Conservation (phyloP, 2,797 vertebrate species). For the Acomys russatus region DNA sequence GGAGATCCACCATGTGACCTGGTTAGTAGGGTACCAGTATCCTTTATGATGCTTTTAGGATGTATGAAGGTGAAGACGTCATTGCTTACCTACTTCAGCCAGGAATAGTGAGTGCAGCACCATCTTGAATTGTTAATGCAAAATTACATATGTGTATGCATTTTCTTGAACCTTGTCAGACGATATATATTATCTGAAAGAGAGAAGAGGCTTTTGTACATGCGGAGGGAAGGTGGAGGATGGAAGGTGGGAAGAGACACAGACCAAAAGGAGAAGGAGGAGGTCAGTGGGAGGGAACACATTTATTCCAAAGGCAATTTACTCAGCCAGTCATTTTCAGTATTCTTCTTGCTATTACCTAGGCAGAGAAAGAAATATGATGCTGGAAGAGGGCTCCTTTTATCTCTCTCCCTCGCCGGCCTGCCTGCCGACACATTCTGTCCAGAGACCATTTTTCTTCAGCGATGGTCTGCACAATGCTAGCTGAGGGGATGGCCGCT, state of each 20-base stretch:
- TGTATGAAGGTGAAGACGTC: neutral
- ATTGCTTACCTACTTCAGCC: neutral
- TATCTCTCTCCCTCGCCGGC: slow-evolving; percentile 34
- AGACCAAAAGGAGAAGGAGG: neutral
- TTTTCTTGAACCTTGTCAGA: neutral
- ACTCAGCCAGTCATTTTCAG: slow-evolving; percentile 52
- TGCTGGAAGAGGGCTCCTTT: neutral
- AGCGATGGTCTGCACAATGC: neutral
- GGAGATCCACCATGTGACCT: neutral
- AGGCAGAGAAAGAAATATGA: slow-evolving; percentile 59
- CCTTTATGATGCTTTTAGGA: neutral
- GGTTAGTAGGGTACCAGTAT: neutral
- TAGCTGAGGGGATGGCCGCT: neutral
- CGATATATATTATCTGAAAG: neutral
- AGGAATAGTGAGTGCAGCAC: neutral
- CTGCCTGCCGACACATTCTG: neutral
- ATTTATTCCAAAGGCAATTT: slow-evolving; percentile 60
- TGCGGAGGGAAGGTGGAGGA: neutral
- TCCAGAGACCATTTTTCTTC: slow-evolving; percentile 38
- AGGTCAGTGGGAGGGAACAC: neutral
- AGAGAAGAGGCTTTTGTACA: neutral
- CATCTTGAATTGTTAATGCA: neutral
- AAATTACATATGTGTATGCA: neutral
- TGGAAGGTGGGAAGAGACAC: neutral
- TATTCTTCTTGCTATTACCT: slow-evolving; percentile 40